Percentiles rank a stretch among this genome's conserved stretches.
Evolutionary conservation across 2,888 invertebrate genomes (phyloP).

Genomic region (Lasioglossum figueresi): DNA sequence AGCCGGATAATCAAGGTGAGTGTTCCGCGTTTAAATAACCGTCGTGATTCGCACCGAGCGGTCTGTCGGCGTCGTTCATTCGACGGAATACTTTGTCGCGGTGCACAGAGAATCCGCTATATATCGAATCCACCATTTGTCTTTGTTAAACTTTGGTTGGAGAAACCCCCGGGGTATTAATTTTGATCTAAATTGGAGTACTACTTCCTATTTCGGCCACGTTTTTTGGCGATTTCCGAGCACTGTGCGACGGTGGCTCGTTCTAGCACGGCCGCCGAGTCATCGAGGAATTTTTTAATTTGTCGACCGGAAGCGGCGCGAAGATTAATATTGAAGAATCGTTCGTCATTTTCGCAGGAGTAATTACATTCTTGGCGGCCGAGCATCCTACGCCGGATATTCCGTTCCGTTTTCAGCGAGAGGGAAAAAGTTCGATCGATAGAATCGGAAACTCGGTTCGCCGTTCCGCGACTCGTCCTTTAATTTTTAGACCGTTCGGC

Average conservation of each 20-base stretch:
- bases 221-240: too few species aligned
- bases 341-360: constrained; percentile 67
- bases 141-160: too few species aligned
- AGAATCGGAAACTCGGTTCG: constrained; percentile 43
- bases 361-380: constrained; percentile 65
- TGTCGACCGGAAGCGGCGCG: constrained; percentile 32
- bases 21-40: background rate
- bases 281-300: constrained; percentile 66
- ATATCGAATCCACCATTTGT: too few species aligned
- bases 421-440: constrained; percentile 39
- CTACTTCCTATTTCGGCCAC: too few species aligned
- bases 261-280: background rate
- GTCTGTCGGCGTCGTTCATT: background rate
- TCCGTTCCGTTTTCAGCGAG: constrained; percentile 20
- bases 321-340: constrained; percentile 53
- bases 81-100: background rate
- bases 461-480: constrained; percentile 19
- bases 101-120: background rate
- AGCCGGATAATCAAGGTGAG: constrained; percentile 82
- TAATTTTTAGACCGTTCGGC: constrained; percentile 11
- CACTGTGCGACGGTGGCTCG: background rate
- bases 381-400: constrained; percentile 41
- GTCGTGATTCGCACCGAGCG: background rate
- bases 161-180: too few species aligned
- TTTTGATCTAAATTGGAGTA: too few species aligned